Conservation (phyloP, 2,113 vertebrate species). For the Oryctolagus cuniculus region mOryCun1.1 NC_091443.1:70828001-70828500, state of each 20-base stretch:
- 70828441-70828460: too few species aligned
- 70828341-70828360: neutral
- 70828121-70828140: neutral
- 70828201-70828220: neutral
- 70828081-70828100: neutral
- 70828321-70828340: neutral
- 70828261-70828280: neutral
- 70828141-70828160: neutral
- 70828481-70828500: too few species aligned
- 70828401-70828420: neutral
- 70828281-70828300: neutral
- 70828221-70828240: neutral
- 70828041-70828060: neutral
- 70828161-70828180: neutral
- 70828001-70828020: conserved; percentile 22
- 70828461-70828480: too few species aligned
- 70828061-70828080: neutral
- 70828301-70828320: neutral
- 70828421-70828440: neutral
- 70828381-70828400: neutral
- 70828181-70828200: neutral
- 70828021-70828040: neutral
- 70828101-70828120: neutral
- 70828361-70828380: neutral
- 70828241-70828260: neutral